Evolutionary conservation across 2,888 invertebrate species (phyloP).

Genomic region (Drosophila barbarae): DNA sequence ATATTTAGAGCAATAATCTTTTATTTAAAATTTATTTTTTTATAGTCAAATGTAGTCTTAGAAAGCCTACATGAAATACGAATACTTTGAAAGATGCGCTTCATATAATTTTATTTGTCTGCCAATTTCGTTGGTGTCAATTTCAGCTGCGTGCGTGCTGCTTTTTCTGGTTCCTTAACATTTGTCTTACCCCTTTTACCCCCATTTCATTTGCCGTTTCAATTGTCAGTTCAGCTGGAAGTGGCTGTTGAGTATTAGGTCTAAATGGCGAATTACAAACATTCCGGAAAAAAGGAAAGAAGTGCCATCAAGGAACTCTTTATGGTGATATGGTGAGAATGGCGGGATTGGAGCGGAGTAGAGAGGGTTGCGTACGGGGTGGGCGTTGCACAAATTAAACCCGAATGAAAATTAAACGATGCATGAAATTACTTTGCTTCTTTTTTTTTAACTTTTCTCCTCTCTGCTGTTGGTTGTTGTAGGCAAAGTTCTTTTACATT

Average conservation of each 20-base stretch:
- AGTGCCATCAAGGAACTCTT: slow-evolving; percentile 46
- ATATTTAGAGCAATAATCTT: no score
- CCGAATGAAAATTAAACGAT: slow-evolving; percentile 78
- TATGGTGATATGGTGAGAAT: slow-evolving; percentile 55
- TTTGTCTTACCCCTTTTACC: slow-evolving; percentile 39
- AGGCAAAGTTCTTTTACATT: slow-evolving; percentile 36
- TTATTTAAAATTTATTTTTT: not conserved
- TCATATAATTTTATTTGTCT: slow-evolving; percentile 76
- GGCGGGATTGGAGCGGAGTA: slow-evolving; percentile 17
- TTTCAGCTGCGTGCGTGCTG: slow-evolving; percentile 39
- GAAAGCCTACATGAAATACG: not conserved
- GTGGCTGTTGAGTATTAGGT: slow-evolving; percentile 72
- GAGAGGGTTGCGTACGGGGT: slow-evolving; percentile 9
- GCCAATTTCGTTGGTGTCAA: slow-evolving; percentile 60
- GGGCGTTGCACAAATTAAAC: slow-evolving; percentile 75
- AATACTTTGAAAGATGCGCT: slow-evolving; percentile 48
- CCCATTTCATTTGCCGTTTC: slow-evolving; percentile 69
- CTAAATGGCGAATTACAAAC: slow-evolving; percentile 69
- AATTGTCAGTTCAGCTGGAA: slow-evolving; percentile 65
- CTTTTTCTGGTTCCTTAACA: slow-evolving; percentile 41
- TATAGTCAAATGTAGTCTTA: not conserved
- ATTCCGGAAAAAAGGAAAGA: slow-evolving; percentile 42
- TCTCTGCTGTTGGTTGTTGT: slow-evolving; percentile 30
- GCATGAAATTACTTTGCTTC: slow-evolving; percentile 77
- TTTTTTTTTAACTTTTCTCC: slow-evolving; percentile 26